These are phyloP conservation scores for Eristalinus aeneus DNA, from an alignment of 2,888 invertebrate genomes.

Conservation along the genomic window DNA sequence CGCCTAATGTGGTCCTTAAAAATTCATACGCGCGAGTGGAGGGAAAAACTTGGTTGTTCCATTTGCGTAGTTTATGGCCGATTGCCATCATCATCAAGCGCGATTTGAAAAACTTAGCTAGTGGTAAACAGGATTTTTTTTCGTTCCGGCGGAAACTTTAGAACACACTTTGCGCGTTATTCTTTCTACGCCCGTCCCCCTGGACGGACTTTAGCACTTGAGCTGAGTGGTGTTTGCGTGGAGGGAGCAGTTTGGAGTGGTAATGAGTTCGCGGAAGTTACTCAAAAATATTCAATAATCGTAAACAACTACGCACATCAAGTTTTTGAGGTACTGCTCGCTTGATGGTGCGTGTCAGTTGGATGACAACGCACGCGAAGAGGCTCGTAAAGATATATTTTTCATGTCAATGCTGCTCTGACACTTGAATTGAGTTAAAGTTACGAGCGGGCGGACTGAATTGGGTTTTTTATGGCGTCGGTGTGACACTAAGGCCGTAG, in stretches of 20 bases:
- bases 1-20: constrained; percentile 23
- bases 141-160: neutral
- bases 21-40: neutral
- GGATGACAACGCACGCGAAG: neutral
- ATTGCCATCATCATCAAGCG: constrained; percentile 55
- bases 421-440: too few species aligned
- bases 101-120: constrained; percentile 14
- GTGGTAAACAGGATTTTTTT: neutral
- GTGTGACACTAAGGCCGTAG: too few species aligned
- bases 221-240: neutral
- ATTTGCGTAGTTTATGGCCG: constrained; percentile 49
- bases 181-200: neutral
- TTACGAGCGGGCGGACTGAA: too few species aligned
- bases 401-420: too few species aligned
- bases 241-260: too few species aligned
- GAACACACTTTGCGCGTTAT: neutral
- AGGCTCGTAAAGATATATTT: too few species aligned
- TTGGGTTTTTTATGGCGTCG: too few species aligned
- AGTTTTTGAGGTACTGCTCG: neutral
- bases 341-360: neutral
- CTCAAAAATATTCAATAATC: neutral
- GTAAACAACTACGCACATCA: neutral
- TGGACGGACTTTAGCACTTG: constrained; percentile 16
- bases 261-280: constrained; percentile 49
- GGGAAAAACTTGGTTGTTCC: neutral